Base-by-base conservation (phyloP, 2,113 vertebrate species). In the Campylomormyrus numenius region DNA sequence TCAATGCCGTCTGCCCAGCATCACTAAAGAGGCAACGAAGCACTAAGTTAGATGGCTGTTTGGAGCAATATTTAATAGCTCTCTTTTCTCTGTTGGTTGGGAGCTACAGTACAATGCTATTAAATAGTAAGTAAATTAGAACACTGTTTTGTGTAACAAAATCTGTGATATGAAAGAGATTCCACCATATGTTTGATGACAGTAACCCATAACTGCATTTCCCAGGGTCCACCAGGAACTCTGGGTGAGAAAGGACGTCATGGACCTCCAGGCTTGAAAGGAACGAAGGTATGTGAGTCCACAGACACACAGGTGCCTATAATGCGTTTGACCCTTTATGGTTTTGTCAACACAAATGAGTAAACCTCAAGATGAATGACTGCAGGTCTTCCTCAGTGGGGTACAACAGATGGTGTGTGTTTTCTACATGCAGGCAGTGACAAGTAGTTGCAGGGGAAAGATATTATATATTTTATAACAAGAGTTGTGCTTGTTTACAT, bases 281-380 rank as follows among this genome's bases (percentile, higher is more conserved):
- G 97, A 93, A 92, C 83, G 91, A 97, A 98, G 97, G 97, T 97
- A 91, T 58, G 92, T 89, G 86, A 88, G 8, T 0, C 58, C 5
- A 35, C 11, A n/a, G 35, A 83, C 52, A 5, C 39, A 42, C 8
- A 35, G 24, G 21, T 42, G 21, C 21, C 83, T 17, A 27, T 45
- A 66, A 66, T 66, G 62, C 3, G 3, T 66, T 66, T 27, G n/a
- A 24, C 83, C 10, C 39, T 85, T 46, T 85, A 46, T 85, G 83
- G 46, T 31, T n/a, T 52, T 39, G 24, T 46, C 39, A 48, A 24
- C 45, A 85, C 19, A 85, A 85, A 10, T 9, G 83, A 46, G 9
- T 85, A 48, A 42, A 3, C 45, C 39, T n/a, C 42, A 1, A 46
- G 39, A 27, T 10, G 42, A 85, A 80, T 80, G 74, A 39, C 70